Evolutionary conservation across 1,140 invertebrate genomes (phyloP).

Genomic region (Pogonomyrmex californicus): DNA sequence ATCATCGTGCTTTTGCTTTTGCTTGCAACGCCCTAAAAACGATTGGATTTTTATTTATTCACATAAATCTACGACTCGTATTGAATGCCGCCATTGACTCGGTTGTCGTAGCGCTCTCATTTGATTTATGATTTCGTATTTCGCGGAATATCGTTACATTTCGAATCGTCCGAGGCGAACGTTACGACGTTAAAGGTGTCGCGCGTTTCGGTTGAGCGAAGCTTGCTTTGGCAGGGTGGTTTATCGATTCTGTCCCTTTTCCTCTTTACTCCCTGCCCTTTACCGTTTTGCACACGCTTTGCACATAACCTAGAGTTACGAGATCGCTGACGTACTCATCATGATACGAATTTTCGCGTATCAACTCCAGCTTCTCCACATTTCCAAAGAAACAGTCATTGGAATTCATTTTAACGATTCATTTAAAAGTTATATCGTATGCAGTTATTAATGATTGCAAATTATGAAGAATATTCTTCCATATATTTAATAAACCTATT

Average conservation of each 20-base stretch:
- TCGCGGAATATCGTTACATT: slow-evolving; percentile 39
- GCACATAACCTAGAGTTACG: slow-evolving; percentile 53
- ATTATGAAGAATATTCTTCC: not conserved
- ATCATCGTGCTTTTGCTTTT: not conserved
- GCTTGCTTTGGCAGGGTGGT: slow-evolving; percentile 45
- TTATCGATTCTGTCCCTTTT: slow-evolving; percentile 51
- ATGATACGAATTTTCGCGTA: slow-evolving; percentile 41
- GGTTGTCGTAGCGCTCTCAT: not conserved
- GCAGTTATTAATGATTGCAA: not conserved
- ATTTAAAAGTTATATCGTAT: not conserved
- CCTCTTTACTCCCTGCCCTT: slow-evolving; percentile 57
- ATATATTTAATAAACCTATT: not conserved
- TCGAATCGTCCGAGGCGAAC: slow-evolving; percentile 14
- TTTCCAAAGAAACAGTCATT: slow-evolving; percentile 31
- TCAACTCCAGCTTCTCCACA: not conserved
- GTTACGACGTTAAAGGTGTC: slow-evolving; percentile 47
- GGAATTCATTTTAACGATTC: not conserved
- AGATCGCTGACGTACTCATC: slow-evolving; percentile 55
- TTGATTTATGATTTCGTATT: slow-evolving; percentile 55
- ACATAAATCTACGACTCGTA: not conserved
- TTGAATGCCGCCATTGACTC: slow-evolving; percentile 13
- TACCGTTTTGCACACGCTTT: slow-evolving; percentile 51
- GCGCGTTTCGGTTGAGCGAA: slow-evolving; percentile 41
- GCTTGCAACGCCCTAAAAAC: not conserved
- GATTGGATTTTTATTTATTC: slow-evolving; percentile 31